Base-by-base conservation (phyloP, 1,140 invertebrate species). In the Lasaia peninsularis region DNA sequence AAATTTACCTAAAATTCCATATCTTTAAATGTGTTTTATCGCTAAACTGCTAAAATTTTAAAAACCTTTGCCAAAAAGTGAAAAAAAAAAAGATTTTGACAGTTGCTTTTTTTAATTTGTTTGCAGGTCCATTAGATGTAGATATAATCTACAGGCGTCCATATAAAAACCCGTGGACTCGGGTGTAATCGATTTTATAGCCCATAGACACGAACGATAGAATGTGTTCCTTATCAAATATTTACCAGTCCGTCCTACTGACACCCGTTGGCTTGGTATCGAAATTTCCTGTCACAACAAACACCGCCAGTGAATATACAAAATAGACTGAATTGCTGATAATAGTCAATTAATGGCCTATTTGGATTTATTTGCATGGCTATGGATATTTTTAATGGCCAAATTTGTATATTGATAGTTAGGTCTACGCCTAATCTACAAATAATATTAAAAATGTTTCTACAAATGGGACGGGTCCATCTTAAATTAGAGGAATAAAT, bases 191-290 rank as follows among this genome's bases (percentile, higher is more conserved):
- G 73, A 80, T 80, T 71, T 67, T 66, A 62, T 67, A 60, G 59
- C 37, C 56, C 40, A 54, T 37, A 33, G 21, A 49, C 60, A 65
- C 62, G 58, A 66, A 58, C 70, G 63, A 69, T 71, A 51, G 69
- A 71, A 72, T 71, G 60, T 60, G 68, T 68, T 60, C 57, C 70
- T 64, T 66, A 83, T 80, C 62, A 78, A 80, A 78, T 80, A 83
- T 83, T 72, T 63, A 80, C 62, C 34, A 44, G 18, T 20, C 44
- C 63, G 63, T 53, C 62, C 68, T 64, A 71, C 75, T 79, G 61
- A 75, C 75, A 75, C 61, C 53, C 28, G 44, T 48, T 48, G 44
- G 44, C 44, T 20, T 48, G 44, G 20, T 3, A 12, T 48, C 44
- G 20, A 48, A 44, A 24, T 48, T 48, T 48, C 44, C 44, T 48